Evolutionary conservation across 2,888 invertebrate species (phyloP), one percentile per base, ranked within the genome.

Genomic region (Conistra vaccinii): DNA sequence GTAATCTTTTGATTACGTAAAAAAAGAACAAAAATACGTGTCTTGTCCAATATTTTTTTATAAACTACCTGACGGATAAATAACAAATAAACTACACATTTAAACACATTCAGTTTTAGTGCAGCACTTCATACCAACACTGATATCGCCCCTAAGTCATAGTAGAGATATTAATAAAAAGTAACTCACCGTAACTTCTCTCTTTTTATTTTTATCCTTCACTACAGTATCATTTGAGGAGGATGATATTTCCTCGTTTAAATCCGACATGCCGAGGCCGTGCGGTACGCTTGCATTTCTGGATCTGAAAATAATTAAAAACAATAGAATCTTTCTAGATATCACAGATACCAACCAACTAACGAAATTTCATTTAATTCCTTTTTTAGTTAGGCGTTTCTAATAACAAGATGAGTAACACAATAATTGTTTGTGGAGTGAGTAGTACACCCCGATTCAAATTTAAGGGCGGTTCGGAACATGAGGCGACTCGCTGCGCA

Each of bases 251-350:
- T 82, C 79, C 0, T 55, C 42, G 5, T 23, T 26, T 51, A 82
- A 3, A 26, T 79, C 77, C 39, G 63, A 0, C 42, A 73, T n/a
- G 14, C 83, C 78, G 20, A 77, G 12, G 6, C 58, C 86, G 5
- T 93, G 91, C 73, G 89, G 91, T 0, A 91, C 89, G 79, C 90
- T 93, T 17, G 92, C 80, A 94, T 97, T 91, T 91, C 97, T 86
- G 89, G 94, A 86, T 94, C 96, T 94, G 95, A 93, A 87, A 95
- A 88, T 53, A 42, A 57, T 39, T 35, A 39, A 78, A 39, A 55
- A 70, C 10, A 26, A 29, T 42, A 42, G 23, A 58, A 67, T 57
- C 17, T 14, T 39, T 69, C 48, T 32, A 39, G 3, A 39, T 20
- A 7, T 39, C 10, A 39, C 7, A 66, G 12, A 26, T 57, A n/a